Percentiles rank a stretch among this genome's conserved stretches.
Evolutionary conservation across 2,888 invertebrate genomes (phyloP).

Genomic region (Cheilosia impressa): DNA sequence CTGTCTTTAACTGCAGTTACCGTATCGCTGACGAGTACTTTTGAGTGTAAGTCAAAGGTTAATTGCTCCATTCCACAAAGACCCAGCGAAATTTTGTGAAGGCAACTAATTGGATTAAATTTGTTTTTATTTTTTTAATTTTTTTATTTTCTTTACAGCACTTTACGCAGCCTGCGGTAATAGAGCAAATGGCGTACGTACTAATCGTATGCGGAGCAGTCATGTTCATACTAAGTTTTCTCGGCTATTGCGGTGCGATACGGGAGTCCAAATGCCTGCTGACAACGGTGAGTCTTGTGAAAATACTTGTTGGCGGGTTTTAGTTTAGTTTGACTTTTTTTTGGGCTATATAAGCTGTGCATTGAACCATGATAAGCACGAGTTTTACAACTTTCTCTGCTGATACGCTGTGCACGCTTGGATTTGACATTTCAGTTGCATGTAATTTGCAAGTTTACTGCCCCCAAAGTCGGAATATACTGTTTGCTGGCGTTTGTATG

Average conservation of each 20-base stretch:
- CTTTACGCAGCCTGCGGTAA: slow-evolving; percentile 86
- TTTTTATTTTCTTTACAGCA: slow-evolving; percentile 83
- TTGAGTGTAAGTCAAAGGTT: slow-evolving; percentile 43
- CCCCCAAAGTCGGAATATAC: too few relatives aligned
- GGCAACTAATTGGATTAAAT: slow-evolving; percentile 60
- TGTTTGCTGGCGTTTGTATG: neutral
- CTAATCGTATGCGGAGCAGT: slow-evolving; percentile 88
- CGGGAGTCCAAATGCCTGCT: slow-evolving; percentile 88
- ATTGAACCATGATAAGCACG: slow-evolving; percentile 1
- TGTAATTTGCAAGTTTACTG: neutral
- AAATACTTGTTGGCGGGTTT: neutral
- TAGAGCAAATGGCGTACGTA: slow-evolving; percentile 88
- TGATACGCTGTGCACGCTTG: neutral
- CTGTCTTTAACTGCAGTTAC: neutral
- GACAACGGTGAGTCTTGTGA: slow-evolving; percentile 86
- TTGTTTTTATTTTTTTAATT: slow-evolving; percentile 45
- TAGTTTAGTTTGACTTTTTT: neutral
- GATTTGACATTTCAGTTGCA: neutral
- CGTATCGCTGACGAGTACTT: slow-evolving; percentile 9
- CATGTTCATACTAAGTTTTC: slow-evolving; percentile 89
- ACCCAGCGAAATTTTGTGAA: slow-evolving; percentile 21
- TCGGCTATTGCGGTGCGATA: slow-evolving; percentile 89
- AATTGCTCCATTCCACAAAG: slow-evolving; percentile 47
- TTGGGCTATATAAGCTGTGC: neutral
- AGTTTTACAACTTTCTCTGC: slow-evolving; percentile 2